Evolutionary conservation across 2,797 vertebrate genomes (phyloP), one percentile per base, ranked within the genome.

Genomic region (Muscicapa striata): DNA sequence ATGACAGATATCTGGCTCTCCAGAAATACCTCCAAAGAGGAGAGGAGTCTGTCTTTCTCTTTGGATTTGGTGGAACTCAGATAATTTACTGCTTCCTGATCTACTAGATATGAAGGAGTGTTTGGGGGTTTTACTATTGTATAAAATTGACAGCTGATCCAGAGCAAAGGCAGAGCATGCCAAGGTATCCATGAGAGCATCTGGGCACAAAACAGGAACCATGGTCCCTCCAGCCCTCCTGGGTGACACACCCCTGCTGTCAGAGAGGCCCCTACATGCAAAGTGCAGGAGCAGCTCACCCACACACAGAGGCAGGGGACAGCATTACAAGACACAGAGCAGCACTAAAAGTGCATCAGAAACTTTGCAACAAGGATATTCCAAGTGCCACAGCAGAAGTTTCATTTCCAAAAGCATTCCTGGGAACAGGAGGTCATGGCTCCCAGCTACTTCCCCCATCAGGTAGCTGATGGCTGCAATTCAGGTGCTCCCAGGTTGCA

Each of bases 221-320:
- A 0, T 38, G 27, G 26, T 41, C 62, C 38, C n/a, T 64, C 17
- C 27, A 49, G 13, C 5, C 14, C 12, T 29, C 11, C n/a, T 20
- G 4, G 9, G 19, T 5, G 6, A 46, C 36, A 68, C 14, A 30
- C 30, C 24, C 13, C 15, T 3, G 1, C 10, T 1, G 0, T n/a
- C 11, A 9, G 38, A 34, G 49, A 36, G 7, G 55, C 6, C 32
- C 66, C 61, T 29, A 41, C 52, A 16, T 1, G 17, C 30, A 27
- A 66, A 85, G 29, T 26, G 21, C 41, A 87, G 75, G 34, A 16
- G 20, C 58, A 89, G 21, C 36, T 74, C 40, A 70, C 3, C 14
- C 13, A 30, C 38, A 40, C 59, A 48, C 24, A 58, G 62, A 36
- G 4, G 5, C 30, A 72, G n/a, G 45, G 32, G 34, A 63, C 0